These are phyloP conservation scores for Helarctos malayanus DNA, from an alignment of 2,797 vertebrate species.

Conservation along the genomic window DNA sequence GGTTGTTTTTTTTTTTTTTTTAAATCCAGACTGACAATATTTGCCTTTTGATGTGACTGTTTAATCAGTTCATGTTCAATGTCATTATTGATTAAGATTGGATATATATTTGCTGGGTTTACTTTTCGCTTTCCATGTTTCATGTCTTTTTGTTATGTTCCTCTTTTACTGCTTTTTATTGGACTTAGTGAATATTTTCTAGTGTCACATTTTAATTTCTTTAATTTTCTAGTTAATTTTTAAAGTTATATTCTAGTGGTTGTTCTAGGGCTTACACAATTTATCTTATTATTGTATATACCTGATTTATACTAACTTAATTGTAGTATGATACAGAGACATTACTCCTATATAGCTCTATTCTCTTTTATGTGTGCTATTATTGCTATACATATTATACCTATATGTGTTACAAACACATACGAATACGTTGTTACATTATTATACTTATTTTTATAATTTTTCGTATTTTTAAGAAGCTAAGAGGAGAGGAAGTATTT, in stretches of 20 bases:
- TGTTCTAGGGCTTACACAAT: not conserved
- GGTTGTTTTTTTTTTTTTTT: not conserved
- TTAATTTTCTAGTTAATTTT: not conserved
- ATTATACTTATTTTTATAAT: not conserved
- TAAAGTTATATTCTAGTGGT: not conserved
- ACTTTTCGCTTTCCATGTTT: not conserved
- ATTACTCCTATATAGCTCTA: not conserved
- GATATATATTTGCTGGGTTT: constrained; percentile 6
- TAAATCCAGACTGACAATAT: not conserved
- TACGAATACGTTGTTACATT: not conserved
- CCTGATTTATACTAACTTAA: constrained; percentile 24
- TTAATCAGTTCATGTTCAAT: constrained; percentile 13
- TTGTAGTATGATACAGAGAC: not conserved
- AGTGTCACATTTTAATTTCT: constrained; percentile 18
- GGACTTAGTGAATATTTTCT: constrained; percentile 51
- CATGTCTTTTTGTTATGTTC: not conserved
- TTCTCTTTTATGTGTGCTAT: not conserved
- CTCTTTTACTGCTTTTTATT: not conserved
- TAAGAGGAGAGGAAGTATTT: not conserved
- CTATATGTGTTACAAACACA: not conserved
- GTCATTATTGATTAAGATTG: not conserved
- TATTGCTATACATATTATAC: not conserved
- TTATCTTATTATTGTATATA: constrained; percentile 13
- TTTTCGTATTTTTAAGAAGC: not conserved
- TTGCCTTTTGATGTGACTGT: constrained; percentile 8